These are phyloP conservation scores for Haliclona indistincta DNA, from an alignment of 37 sponge, comb jelly and placozoan genomes.

Conservation along the genomic window DNA sequence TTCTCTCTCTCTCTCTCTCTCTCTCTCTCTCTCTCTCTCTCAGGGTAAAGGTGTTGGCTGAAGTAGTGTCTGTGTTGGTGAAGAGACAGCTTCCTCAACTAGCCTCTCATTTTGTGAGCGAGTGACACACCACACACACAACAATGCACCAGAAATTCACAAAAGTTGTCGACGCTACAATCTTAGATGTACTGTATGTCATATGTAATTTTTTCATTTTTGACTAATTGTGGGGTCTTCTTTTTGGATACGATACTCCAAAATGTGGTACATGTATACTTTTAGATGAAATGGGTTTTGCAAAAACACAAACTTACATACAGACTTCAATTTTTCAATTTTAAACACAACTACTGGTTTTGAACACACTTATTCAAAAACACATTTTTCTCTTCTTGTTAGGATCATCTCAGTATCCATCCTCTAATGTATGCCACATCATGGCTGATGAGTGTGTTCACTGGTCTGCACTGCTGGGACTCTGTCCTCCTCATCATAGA, in stretches of 20 bases:
- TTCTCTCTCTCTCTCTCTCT: slow-evolving; percentile 15
- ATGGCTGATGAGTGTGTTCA: slow-evolving; percentile 74
- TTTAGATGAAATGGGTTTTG: not conserved
- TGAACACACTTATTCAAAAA: not conserved
- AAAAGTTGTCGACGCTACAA: too few relatives aligned
- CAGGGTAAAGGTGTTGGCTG: not conserved
- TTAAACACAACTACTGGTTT: not conserved
- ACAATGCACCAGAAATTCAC: not conserved
- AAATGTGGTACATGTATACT: too few relatives aligned
- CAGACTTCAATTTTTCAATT: not conserved
- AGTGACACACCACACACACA: not conserved
- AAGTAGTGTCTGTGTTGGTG: slow-evolving; percentile 2
- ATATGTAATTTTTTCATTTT: too few relatives aligned
- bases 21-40: not conserved
- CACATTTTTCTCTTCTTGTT: not conserved
- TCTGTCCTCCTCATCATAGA: slow-evolving; percentile 70
- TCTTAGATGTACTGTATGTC: too few relatives aligned
- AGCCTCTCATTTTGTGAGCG: slow-evolving; percentile 11
- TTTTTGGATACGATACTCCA: too few relatives aligned
- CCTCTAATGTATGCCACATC: slow-evolving; percentile 66
- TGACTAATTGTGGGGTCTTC: too few relatives aligned
- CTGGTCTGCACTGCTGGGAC: slow-evolving; percentile 68
- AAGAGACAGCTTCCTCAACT: slow-evolving; percentile 3
- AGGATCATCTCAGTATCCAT: slow-evolving; percentile 54
- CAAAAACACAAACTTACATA: not conserved